These are phyloP conservation scores for Agonopterix arenella DNA, from an alignment of 2,888 invertebrate genomes.

Conservation along the genomic window DNA sequence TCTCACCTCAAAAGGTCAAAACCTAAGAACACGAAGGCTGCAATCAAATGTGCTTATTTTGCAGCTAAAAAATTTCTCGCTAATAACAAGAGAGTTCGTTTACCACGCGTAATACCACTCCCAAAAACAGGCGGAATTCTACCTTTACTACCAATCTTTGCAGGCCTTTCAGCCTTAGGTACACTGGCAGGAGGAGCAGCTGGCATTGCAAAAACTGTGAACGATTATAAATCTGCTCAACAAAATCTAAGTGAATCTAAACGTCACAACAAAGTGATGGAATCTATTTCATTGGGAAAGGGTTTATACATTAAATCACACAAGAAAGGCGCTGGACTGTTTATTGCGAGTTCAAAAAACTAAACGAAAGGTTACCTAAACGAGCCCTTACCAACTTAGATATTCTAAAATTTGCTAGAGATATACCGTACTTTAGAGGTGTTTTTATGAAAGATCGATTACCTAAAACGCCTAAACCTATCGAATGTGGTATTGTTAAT, in stretches of 20 bases:
- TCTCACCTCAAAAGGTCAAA: not conserved
- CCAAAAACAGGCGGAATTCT: constrained; percentile 34
- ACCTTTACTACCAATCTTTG: constrained; percentile 34
- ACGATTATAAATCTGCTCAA: constrained; percentile 27
- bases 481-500: too few relatives aligned
- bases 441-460: too few relatives aligned
- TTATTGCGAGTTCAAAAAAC: constrained; percentile 17
- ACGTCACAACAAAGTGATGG: constrained; percentile 25
- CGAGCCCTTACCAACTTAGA: constrained; percentile 5
- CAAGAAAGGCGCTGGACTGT: constrained; percentile 12
- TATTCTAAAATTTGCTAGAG: not conserved
- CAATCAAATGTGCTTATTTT: constrained; percentile 6
- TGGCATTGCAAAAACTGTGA: constrained; percentile 27
- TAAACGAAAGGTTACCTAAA: constrained; percentile 6
- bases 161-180: constrained; percentile 31
- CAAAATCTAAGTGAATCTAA: constrained; percentile 11
- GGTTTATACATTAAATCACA: constrained; percentile 31
- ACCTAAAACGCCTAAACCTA: too few relatives aligned
- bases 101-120: constrained; percentile 18
- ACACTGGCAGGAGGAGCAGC: constrained; percentile 32
- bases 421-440: too few relatives aligned
- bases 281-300: constrained; percentile 35
- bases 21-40: constrained; percentile 2
- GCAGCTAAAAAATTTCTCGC: constrained; percentile 4
- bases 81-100: constrained; percentile 1